Percentiles rank a stretch among this genome's conserved stretches.
Conservation (phyloP, 2,888 invertebrate species). For the Plemyria rubiginata region DNA sequence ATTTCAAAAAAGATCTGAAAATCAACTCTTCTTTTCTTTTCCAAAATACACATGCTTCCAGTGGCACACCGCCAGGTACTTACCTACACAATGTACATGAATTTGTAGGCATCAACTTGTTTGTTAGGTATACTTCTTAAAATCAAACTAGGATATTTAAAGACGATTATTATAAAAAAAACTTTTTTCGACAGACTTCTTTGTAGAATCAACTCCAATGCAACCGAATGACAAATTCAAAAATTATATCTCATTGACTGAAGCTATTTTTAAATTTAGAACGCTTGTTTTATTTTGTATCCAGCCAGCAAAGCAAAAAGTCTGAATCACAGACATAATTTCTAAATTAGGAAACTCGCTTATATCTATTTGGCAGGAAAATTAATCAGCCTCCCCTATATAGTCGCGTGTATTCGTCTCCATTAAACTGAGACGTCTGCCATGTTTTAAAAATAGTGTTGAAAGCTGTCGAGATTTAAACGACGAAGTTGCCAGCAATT, state of each 20-base stretch:
- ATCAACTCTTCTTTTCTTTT: constrained; percentile 1
- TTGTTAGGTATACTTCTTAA: neutral
- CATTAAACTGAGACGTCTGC: constrained; percentile 7
- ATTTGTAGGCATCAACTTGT: neutral
- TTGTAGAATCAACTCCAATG: too few relatives aligned
- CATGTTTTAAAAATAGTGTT: constrained; percentile 7
- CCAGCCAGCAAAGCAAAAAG: neutral
- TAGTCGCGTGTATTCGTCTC: constrained; percentile 8
- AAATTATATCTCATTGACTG: neutral
- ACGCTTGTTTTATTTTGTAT: neutral
- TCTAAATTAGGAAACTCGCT: neutral
- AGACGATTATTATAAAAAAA: neutral
- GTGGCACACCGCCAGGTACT: constrained; percentile 37
- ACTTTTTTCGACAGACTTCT: neutral
- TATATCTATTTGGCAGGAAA: constrained; percentile 14
- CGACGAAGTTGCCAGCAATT: constrained; percentile 28
- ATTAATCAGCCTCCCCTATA: constrained; percentile 10
- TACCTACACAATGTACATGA: neutral
- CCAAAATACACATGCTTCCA: constrained; percentile 19
- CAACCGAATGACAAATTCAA: too few relatives aligned
- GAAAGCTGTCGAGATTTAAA: constrained; percentile 5
- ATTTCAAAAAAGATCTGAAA: constrained; percentile 26
- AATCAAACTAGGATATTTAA: too few relatives aligned
- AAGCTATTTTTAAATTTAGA: neutral
- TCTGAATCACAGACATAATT: neutral